Evolutionary conservation across 1,140 invertebrate genomes (phyloP), one percentile per base, ranked within the genome.

Genomic region (Dendroctonus ponderosae): DNA sequence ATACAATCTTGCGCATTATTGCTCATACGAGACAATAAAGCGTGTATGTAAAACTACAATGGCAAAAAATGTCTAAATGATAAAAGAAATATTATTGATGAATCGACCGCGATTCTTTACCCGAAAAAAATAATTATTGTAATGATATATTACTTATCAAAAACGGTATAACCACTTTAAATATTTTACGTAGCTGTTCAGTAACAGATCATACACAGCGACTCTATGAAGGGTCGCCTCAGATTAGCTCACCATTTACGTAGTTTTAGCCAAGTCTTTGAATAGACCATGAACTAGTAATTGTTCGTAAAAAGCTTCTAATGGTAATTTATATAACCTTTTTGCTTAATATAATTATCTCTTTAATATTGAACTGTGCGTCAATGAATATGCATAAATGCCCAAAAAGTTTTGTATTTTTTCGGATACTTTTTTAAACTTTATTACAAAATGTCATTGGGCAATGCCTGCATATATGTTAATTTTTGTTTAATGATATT

Each of bases 1-100:
- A 26, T 26, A 26, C 26, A 26, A 26, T 26, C 26, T 41, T 12
- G n/a, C 60, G 68, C 61, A 65, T 66, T 70, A 48, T 70, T 72
- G 68, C 68, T 72, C 68, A 72, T 72, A 67, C 50, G 66, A 72
- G 68, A 72, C 68, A 72, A 72, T 72, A 72, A 70, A 72, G 68
- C 66, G 59, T 64, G 15, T 59, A 39, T 59, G 26, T 15, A 44
- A 7, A 39, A 42, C 39, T 42, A 61, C 42, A 59, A 59, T 56
- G 41, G 12, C 7, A 58, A 26, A 26, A 26, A 26, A 26, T 26
- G 26, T 26, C 26, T 26, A 26, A 26, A 26, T 26, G 26, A 26
- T 26, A 26, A 26, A 26, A 26, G 26, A 26, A 26, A 26, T 26
- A 26, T 26, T 26, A 26, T 26, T 26, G 51, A 58, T 44, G 67